Conservation (phyloP, 2,113 vertebrate genomes). For the Rhadina sibilatrix region DNA sequence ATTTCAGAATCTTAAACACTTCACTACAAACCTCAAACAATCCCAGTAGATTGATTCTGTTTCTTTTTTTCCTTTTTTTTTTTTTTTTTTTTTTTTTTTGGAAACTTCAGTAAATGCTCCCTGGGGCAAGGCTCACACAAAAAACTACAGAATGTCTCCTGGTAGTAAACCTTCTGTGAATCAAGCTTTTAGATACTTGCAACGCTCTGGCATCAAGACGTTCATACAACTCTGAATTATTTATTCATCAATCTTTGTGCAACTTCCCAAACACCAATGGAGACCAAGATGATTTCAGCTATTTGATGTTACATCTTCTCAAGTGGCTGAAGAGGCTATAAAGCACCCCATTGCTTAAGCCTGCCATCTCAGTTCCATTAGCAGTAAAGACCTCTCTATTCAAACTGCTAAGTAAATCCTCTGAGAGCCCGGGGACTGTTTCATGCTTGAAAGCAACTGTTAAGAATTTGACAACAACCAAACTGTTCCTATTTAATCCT, state of each 20-base stretch:
- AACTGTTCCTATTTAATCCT: slow-evolving; percentile 90
- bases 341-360: slow-evolving; percentile 82
- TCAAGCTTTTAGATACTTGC: slow-evolving; percentile 73
- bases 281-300: slow-evolving; percentile 69
- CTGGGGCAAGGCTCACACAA: slow-evolving; percentile 35
- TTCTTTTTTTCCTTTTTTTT: neutral
- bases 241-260: slow-evolving; percentile 75
- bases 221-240: slow-evolving; percentile 76
- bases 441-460: slow-evolving; percentile 89
- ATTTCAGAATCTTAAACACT: neutral
- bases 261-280: slow-evolving; percentile 68
- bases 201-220: slow-evolving; percentile 58
- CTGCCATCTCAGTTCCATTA: slow-evolving; percentile 85
- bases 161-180: slow-evolving; percentile 58
- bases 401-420: slow-evolving; percentile 85
- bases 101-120: slow-evolving; percentile 62
- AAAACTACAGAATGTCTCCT: slow-evolving; percentile 39
- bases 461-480: slow-evolving; percentile 91
- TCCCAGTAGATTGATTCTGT: neutral
- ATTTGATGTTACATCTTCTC: slow-evolving; percentile 85
- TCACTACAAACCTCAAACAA: slow-evolving; percentile 14
- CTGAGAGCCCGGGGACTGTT: slow-evolving; percentile 77
- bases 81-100: neutral
- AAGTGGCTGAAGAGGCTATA: slow-evolving; percentile 83
- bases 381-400: slow-evolving; percentile 85